These are phyloP conservation scores for Drosophila tropicalis DNA, from an alignment of 1,140 invertebrate genomes.

Conservation along the genomic window DNA sequence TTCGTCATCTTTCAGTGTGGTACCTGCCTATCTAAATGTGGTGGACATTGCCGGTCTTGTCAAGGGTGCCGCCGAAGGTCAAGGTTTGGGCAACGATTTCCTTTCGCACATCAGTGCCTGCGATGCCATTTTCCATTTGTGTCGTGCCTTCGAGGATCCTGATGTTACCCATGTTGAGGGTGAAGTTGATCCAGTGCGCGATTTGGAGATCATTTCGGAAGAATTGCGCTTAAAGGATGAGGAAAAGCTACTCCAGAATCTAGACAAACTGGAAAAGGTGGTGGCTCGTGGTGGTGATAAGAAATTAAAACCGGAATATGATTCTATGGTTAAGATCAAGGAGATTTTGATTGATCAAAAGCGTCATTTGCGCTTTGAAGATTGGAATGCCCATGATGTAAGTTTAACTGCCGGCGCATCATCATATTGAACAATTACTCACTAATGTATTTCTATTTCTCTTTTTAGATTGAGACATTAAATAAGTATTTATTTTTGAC, in stretches of 20 bases:
- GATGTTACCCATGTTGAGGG: constrained; percentile 99
- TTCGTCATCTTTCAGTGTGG: constrained; percentile 88
- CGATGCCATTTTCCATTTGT: constrained; percentile 99
- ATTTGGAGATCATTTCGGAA: constrained; percentile 98
- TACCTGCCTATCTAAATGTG: constrained; percentile 98
- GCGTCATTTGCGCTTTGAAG: constrained; percentile 95
- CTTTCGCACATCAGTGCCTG: constrained; percentile 99
- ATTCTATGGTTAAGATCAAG: constrained; percentile 94
- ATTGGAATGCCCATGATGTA: constrained; percentile 97
- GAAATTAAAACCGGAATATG: constrained; percentile 97
- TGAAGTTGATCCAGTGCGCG: constrained; percentile 98
- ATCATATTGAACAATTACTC: background rate
- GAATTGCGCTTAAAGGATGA: constrained; percentile 97
- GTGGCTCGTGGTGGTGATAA: constrained; percentile 97
- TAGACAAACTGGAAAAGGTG: constrained; percentile 95
- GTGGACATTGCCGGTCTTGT: constrained; percentile 99
- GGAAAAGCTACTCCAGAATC: constrained; percentile 90
- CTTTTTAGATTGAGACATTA: constrained; percentile 94
- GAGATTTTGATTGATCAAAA: constrained; percentile 93
- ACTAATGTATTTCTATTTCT: background rate
- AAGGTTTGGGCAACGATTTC: constrained; percentile 99
- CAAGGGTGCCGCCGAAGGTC: constrained; percentile 98
- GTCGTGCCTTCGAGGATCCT: constrained; percentile 98
- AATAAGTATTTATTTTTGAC: constrained; percentile 99
- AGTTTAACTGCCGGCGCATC: constrained; percentile 73